Conservation (phyloP, 2,797 vertebrate species). For the Malacoctenus gilli region DNA sequence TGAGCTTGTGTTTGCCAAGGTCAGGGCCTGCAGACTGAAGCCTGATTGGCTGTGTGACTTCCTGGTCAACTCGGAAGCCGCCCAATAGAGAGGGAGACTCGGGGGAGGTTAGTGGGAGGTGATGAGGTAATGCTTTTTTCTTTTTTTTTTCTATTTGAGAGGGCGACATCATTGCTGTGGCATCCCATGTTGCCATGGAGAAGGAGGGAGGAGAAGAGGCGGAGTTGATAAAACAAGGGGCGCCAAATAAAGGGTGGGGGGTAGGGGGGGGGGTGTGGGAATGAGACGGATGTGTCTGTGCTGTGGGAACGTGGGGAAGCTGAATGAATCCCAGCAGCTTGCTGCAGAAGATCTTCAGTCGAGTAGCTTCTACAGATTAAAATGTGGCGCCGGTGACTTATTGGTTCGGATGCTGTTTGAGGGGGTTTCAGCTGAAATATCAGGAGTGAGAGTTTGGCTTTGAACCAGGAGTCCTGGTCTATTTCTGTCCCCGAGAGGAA, state of each 20-base stretch:
- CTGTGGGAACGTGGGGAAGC: too few species aligned
- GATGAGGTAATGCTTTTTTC: conserved; percentile 75
- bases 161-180: conserved; percentile 76
- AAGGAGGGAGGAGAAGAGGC: conserved; percentile 20
- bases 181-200: conserved; percentile 64
- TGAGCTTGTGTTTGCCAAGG: conserved; percentile 43
- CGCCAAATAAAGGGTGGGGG: conserved; percentile 8
- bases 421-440: conserved; percentile 12
- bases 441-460: conserved; percentile 36
- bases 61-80: conserved; percentile 37
- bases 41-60: conserved; percentile 63
- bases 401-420: too few species aligned
- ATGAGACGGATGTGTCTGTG: conserved; percentile 34
- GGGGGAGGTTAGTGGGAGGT: conserved; percentile 38
- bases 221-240: conserved; percentile 21
- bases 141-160: conserved; percentile 34
- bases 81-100: conserved; percentile 36
- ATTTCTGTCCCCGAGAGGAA: conserved; percentile 48
- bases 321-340: conserved; percentile 10
- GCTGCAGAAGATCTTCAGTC: not conserved
- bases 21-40: conserved; percentile 24
- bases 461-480: conserved; percentile 40
- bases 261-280: conserved; percentile 30
- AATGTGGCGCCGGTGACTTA: not conserved
- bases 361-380: not conserved